Evolutionary conservation across 2,113 vertebrate genomes (phyloP), one percentile per base, ranked within the genome.

Genomic region (Daboia siamensis): DNA sequence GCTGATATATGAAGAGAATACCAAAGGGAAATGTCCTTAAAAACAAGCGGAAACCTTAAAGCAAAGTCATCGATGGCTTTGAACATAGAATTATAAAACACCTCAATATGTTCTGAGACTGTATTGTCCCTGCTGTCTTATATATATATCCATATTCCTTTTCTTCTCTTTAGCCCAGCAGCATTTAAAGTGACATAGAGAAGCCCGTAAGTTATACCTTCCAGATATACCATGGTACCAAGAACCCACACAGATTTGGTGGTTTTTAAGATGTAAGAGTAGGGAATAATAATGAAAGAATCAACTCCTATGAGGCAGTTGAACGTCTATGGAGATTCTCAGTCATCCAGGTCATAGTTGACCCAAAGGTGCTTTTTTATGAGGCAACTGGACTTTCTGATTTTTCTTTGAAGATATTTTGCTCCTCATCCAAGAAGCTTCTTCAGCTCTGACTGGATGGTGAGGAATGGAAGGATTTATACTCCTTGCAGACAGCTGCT

Each of bases 71-170:
- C 92, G 85, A 93, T 61, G 21, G 92, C 93, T 90, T 86, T 74
- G 17, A 91, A 92, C 1, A 80, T 88, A 64, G 94, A 93, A 86
- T 94, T 91, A 93, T 92, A 90, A 92, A 93, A 90, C 90, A 91
- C 46, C 86, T 74, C 3, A 3, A 9, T 11, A 86, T 90, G 89
- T 54, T 92, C 85, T 94, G 90, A 93, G 87, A 13, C 33, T 91
- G 3, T 3, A 3, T 87, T 94, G 56, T 93, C 92, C 5, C 87
- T 90, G 20, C 13, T 44, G 23, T 91, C 33, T 92, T 4, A 89
- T 90, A n/a, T 91, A 46, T 39, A 17, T 7, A 13, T 93, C 12
- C 51, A 74, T 91, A 85, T 91, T 4, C 57, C 54, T 7, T 59
- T 51, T 21, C 33, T 87, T 52, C 23, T 23, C 69, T 46, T 24